phyloP scores from a whole-genome alignment of 1,140 invertebrate genomes.

The Triops cancriformis region DNA sequence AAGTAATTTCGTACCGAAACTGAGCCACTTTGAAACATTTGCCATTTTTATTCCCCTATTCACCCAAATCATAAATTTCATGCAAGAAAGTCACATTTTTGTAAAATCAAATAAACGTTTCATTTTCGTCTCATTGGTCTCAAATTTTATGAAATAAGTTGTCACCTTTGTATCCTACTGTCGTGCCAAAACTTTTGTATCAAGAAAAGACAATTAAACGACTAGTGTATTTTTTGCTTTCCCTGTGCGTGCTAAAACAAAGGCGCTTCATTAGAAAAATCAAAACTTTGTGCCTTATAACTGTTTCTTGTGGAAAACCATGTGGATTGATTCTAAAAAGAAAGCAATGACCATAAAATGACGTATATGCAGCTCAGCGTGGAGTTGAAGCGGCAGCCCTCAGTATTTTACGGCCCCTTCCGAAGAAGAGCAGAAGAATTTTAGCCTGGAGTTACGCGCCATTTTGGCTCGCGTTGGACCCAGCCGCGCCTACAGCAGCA shows the following conservation, averaged over 20 bases:
- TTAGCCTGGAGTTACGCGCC: background rate
- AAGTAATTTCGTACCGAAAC: background rate
- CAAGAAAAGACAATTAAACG: background rate
- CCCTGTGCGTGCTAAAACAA: background rate
- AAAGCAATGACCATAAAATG: background rate
- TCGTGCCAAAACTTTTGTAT: too few relatives aligned
- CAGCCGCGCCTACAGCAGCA: background rate
- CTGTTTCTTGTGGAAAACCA: background rate
- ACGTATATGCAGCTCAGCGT: background rate
- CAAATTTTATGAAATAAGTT: too few relatives aligned
- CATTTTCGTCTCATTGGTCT: too few relatives aligned
- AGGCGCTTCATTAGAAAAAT: background rate
- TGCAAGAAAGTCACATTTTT: too few relatives aligned
- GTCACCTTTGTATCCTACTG: too few relatives aligned
- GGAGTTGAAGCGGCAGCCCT: background rate
- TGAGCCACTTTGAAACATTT: too few relatives aligned
- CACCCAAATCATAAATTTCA: too few relatives aligned
- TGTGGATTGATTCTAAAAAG: background rate
- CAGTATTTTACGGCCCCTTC: background rate
- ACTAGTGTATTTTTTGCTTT: conserved; percentile 29
- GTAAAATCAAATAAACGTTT: too few relatives aligned
- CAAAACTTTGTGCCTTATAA: background rate
- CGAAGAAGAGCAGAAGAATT: background rate
- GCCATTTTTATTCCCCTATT: too few relatives aligned
- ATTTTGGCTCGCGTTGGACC: background rate